A percentile compares a stretch with the other conserved stretches of the same genome.
phyloP scores from a whole-genome alignment of 2,888 invertebrate species.

The Rambutsinella grinnellia region DNA sequence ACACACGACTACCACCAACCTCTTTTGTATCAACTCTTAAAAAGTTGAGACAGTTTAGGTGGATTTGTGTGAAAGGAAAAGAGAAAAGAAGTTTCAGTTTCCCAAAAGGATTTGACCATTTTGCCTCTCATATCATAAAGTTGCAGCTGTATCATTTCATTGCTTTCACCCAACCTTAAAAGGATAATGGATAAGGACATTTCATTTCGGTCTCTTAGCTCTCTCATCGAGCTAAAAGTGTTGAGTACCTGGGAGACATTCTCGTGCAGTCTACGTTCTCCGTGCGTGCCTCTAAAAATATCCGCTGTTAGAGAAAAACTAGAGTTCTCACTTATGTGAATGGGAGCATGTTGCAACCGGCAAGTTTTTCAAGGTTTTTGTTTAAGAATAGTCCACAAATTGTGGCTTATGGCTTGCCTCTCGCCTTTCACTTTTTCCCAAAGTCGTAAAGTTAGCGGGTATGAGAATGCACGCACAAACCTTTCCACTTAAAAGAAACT shows the following conservation, averaged over 20 bases:
- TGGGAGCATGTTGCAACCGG: not conserved
- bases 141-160: conserved; percentile 38
- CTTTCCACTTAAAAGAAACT: too few relatives aligned
- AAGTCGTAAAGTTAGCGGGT: conserved; percentile 16
- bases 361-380: not conserved
- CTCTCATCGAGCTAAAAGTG: not conserved
- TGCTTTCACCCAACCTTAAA: conserved; percentile 38
- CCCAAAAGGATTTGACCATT: conserved; percentile 48
- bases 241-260: too few relatives aligned
- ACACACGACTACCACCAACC: too few relatives aligned
- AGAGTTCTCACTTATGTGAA: not conserved
- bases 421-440: conserved; percentile 26
- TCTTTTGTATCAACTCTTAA: conserved; percentile 8
- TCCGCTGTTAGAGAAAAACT: too few relatives aligned
- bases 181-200: conserved; percentile 40
- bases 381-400: conserved; percentile 22
- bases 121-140: conserved; percentile 40
- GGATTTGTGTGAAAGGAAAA: conserved; percentile 43
- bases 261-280: too few relatives aligned
- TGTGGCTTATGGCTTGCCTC: conserved; percentile 33
- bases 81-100: conserved; percentile 33
- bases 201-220: conserved; percentile 13
- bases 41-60: conserved; percentile 25
- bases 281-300: too few relatives aligned
- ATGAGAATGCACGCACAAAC: too few relatives aligned